These are phyloP conservation scores for Rhyacichthys aspro DNA, from an alignment of 2,797 vertebrate species.

Conservation along the genomic window DNA sequence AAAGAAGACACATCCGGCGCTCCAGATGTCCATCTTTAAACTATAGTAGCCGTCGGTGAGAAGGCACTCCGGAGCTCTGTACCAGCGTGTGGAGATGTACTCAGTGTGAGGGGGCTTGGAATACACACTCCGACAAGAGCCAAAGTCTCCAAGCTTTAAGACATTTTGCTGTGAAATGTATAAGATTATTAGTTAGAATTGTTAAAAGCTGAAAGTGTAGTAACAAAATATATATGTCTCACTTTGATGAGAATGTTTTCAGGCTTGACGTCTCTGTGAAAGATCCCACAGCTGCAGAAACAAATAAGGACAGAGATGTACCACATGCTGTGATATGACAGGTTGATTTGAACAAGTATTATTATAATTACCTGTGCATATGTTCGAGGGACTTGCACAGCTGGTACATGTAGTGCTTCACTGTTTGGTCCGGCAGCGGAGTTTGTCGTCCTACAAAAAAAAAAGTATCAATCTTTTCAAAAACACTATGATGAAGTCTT, in stretches of 20 bases:
- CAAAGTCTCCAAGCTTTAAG: constrained; percentile 89
- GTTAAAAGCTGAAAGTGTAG: neutral
- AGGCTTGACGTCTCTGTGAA: constrained; percentile 91
- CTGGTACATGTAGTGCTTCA: constrained; percentile 86
- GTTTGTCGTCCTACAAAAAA: constrained; percentile 80
- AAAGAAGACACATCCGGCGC: constrained; percentile 88
- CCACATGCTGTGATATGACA: neutral
- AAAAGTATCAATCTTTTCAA: too few species aligned
- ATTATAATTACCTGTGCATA: constrained; percentile 83
- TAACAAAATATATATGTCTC: constrained; percentile 41
- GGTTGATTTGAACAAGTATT: neutral
- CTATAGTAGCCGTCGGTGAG: constrained; percentile 88
- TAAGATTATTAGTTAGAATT: neutral
- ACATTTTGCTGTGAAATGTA: constrained; percentile 76
- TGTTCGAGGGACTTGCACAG: constrained; percentile 87
- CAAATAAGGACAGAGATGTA: neutral
- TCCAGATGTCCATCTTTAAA: constrained; percentile 88
- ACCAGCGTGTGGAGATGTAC: constrained; percentile 90
- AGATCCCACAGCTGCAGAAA: constrained; percentile 85
- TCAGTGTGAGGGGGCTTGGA: constrained; percentile 88
- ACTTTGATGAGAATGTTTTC: constrained; percentile 92
- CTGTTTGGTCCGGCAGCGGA: constrained; percentile 81
- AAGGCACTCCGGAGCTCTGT: constrained; percentile 87
- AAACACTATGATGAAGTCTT: too few species aligned
- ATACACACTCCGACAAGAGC: constrained; percentile 86